Evolutionary conservation across 2,113 vertebrate genomes (phyloP).

Genomic region (Rhineura floridana): DNA sequence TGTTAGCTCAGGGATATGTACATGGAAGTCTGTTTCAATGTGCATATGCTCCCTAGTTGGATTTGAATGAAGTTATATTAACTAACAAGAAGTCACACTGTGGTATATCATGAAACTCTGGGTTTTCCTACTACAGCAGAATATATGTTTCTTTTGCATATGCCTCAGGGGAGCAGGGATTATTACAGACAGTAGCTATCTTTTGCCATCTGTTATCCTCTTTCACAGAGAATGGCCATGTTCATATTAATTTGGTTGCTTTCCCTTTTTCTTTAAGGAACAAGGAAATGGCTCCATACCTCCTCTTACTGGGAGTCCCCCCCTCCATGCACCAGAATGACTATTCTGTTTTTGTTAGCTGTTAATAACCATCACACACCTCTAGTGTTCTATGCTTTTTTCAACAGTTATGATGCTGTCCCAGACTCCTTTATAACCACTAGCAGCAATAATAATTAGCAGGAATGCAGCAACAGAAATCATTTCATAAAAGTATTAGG

Average conservation of each 20-base stretch:
- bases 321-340: not conserved
- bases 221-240: slow-evolving; percentile 19
- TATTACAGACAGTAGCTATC: slow-evolving; percentile 36
- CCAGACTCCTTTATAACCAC: too few species aligned
- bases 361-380: not conserved
- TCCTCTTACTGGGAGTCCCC: not conserved
- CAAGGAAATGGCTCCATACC: not conserved
- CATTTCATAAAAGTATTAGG: not conserved
- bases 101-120: not conserved
- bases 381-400: not conserved
- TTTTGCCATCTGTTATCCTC: slow-evolving; percentile 30
- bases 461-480: not conserved
- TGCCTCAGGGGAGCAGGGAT: slow-evolving; percentile 11
- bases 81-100: not conserved
- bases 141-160: not conserved
- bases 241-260: slow-evolving; percentile 17
- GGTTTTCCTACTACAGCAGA: not conserved
- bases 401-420: not conserved
- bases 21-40: not conserved
- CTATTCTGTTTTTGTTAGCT: not conserved
- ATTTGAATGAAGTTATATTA: not conserved
- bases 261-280: slow-evolving; percentile 16
- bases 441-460: not conserved
- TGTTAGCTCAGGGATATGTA: not conserved
- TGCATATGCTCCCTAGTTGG: not conserved